Percentiles rank a stretch among this genome's conserved stretches.
Conservation (phyloP, 1,140 invertebrate genomes). For the Drosophila subobscura region DNA sequence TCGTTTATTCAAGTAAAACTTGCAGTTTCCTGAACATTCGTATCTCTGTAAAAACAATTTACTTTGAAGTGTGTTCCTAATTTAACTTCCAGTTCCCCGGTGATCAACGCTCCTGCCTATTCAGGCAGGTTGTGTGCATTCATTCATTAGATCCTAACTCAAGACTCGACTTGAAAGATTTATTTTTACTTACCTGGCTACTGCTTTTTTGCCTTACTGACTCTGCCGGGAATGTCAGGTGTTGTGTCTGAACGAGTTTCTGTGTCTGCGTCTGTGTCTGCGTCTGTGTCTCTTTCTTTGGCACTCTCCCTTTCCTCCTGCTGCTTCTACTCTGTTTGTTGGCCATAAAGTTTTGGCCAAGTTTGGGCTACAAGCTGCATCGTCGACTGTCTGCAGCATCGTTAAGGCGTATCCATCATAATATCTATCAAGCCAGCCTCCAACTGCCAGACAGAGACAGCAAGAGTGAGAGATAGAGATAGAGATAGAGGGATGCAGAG, state of each 20-base stretch:
- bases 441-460: not conserved
- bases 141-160: not conserved
- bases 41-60: too few relatives aligned
- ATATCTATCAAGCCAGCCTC: conserved; percentile 57
- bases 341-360: conserved; percentile 56
- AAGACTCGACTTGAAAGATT: not conserved
- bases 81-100: too few relatives aligned
- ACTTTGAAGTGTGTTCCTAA: too few relatives aligned
- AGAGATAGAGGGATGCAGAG: not conserved
- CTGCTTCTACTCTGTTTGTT: not conserved
- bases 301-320: not conserved
- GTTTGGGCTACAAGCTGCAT: conserved; percentile 52
- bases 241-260: not conserved
- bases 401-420: conserved; percentile 75
- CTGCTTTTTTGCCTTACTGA: conserved; percentile 6
- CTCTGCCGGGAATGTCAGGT: conserved; percentile 24
- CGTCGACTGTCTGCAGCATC: conserved; percentile 59
- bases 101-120: not conserved
- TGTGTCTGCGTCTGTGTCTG: not conserved
- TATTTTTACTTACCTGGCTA: not conserved
- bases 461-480: not conserved
- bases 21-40: too few relatives aligned
- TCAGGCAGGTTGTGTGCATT: not conserved
- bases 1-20: too few relatives aligned
- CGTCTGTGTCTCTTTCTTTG: not conserved